Percentiles rank a stretch among this genome's conserved stretches.
Evolutionary conservation across 2,113 vertebrate species (phyloP).

Genomic region (Cebus imitator): DNA sequence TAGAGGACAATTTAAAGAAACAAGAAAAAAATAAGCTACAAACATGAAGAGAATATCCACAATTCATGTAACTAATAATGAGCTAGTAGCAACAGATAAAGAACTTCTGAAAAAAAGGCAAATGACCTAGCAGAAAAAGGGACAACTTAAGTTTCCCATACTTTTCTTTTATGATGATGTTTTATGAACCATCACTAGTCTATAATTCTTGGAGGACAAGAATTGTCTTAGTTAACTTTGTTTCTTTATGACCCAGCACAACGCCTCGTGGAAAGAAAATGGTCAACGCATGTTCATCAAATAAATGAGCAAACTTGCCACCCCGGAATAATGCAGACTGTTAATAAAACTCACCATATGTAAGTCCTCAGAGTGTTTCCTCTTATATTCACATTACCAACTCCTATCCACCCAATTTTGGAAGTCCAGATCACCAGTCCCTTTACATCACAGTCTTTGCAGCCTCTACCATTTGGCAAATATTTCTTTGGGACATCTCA

Average conservation of each 20-base stretch:
- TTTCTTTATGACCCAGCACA: neutral
- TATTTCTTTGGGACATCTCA: neutral
- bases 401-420: neutral
- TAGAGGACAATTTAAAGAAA: neutral
- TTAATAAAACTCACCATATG: neutral
- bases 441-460: neutral
- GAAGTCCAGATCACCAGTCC: neutral
- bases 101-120: neutral
- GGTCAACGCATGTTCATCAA: neutral
- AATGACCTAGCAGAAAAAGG: neutral
- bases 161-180: neutral
- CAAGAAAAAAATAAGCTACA: neutral
- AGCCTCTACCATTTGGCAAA: neutral
- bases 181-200: neutral
- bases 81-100: neutral
- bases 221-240: neutral
- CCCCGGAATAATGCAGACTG: neutral
- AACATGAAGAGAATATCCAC: neutral
- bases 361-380: neutral
- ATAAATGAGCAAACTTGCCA: neutral
- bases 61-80: neutral
- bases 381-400: neutral
- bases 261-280: neutral
- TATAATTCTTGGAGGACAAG: neutral
- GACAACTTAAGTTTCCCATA: neutral